Conservation (phyloP, 92 coral and sea anemone species). For the Palythoa grandiflora region DNA sequence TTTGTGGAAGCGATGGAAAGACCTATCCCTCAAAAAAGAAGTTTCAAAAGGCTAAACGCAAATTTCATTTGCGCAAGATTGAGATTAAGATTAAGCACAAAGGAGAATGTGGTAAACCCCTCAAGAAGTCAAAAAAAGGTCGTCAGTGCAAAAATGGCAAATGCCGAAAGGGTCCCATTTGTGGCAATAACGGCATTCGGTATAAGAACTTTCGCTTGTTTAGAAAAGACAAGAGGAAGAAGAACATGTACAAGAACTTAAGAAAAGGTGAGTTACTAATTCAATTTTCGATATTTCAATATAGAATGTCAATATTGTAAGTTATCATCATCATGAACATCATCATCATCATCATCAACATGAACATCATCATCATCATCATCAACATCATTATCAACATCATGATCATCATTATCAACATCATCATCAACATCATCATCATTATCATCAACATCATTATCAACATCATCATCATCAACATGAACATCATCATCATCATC, state of each 20-base stretch:
- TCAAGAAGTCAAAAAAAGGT: background rate
- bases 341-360: background rate
- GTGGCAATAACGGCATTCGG: background rate
- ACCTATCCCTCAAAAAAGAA: background rate
- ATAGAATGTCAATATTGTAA: background rate
- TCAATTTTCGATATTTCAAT: background rate
- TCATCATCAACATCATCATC: too few species aligned
- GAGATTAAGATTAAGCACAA: background rate
- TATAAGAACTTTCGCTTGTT: background rate
- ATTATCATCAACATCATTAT: too few species aligned
- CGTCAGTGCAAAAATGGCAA: background rate
- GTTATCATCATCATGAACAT: background rate
- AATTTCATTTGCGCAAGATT: background rate
- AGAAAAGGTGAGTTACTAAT: background rate
- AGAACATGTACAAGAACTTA: background rate
- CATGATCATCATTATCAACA: background rate
- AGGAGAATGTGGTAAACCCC: background rate
- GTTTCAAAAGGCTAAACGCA: background rate
- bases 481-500: background rate
- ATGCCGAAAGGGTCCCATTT: background rate
- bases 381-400: background rate
- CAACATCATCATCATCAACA: background rate
- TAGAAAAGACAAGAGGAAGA: background rate
- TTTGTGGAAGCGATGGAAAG: slow-evolving; percentile 4
- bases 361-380: background rate